Evolutionary conservation across 1,140 invertebrate species (phyloP).

Genomic region (Mya arenaria): DNA sequence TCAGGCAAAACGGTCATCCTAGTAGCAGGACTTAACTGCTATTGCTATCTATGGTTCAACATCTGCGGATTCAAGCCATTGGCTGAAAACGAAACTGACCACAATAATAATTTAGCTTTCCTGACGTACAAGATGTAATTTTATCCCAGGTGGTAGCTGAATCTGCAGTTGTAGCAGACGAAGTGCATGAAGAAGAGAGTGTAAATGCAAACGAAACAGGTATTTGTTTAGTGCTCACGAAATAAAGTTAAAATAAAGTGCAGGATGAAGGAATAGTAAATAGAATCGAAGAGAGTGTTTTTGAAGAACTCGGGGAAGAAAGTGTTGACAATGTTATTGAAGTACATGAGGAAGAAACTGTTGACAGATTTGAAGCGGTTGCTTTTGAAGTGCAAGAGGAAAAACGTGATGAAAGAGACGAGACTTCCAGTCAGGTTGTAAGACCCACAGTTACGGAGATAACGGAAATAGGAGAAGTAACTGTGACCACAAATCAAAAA

Average conservation of each 20-base stretch:
- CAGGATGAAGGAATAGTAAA: background rate
- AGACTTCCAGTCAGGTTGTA: background rate
- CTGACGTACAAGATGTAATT: background rate
- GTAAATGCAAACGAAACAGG: background rate
- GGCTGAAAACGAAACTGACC: too few species aligned
- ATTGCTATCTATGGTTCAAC: too few species aligned
- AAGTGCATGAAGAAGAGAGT: background rate
- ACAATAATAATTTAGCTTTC: too few species aligned
- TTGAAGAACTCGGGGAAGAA: background rate
- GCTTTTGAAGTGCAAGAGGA: background rate
- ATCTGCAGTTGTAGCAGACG: background rate
- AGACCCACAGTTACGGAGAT: background rate
- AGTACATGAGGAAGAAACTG: background rate
- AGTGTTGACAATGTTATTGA: background rate
- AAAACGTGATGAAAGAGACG: background rate
- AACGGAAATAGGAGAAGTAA: conserved; percentile 2
- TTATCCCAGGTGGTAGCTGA: conserved; percentile 1
- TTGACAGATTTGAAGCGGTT: background rate
- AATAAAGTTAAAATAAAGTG: background rate
- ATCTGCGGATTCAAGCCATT: too few species aligned
- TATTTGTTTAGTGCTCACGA: conserved; percentile 1
- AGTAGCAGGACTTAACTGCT: too few species aligned
- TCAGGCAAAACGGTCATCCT: too few species aligned
- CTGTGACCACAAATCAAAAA: background rate
- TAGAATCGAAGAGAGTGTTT: background rate